Conservation (phyloP, 2,888 invertebrate species). For the Tetranychus truncatus region DNA sequence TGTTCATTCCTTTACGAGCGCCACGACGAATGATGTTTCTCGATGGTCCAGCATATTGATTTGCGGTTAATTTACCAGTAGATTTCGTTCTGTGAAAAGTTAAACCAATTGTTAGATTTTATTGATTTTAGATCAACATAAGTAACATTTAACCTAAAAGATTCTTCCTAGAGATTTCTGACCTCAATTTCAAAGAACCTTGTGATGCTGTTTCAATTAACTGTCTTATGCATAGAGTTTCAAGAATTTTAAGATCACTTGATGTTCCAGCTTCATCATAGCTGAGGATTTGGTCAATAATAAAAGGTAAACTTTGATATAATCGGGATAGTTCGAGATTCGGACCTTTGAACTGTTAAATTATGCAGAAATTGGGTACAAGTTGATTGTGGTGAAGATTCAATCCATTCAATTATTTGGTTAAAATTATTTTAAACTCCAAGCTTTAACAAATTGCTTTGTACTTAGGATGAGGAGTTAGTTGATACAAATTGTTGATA, state of each 20-base stretch:
- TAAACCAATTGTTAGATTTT: background rate
- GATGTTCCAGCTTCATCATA: conserved; percentile 34
- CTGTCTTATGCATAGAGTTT: conserved; percentile 53
- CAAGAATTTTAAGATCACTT: conserved; percentile 46
- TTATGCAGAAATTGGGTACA: conserved; percentile 59
- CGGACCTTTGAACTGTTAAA: conserved; percentile 30
- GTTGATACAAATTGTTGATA: too few species aligned
- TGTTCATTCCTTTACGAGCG: conserved; percentile 22
- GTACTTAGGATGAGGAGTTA: conserved; percentile 52
- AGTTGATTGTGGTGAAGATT: conserved; percentile 41
- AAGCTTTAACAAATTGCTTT: conserved; percentile 49
- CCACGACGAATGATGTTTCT: background rate
- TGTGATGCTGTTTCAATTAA: conserved; percentile 36
- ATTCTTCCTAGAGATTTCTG: background rate
- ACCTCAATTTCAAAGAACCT: background rate
- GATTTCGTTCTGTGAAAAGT: background rate
- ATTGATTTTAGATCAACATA: background rate
- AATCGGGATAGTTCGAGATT: conserved; percentile 37
- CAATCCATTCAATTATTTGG: conserved; percentile 61
- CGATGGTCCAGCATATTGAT: too few species aligned
- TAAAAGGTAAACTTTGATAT: conserved; percentile 57
- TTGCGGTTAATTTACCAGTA: background rate
- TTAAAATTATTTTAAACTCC: conserved; percentile 54
- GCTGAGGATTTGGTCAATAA: conserved; percentile 45
- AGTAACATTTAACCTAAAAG: background rate